Evolutionary conservation across 2,797 vertebrate genomes (phyloP).

Genomic region (Sciurus vulgaris): DNA sequence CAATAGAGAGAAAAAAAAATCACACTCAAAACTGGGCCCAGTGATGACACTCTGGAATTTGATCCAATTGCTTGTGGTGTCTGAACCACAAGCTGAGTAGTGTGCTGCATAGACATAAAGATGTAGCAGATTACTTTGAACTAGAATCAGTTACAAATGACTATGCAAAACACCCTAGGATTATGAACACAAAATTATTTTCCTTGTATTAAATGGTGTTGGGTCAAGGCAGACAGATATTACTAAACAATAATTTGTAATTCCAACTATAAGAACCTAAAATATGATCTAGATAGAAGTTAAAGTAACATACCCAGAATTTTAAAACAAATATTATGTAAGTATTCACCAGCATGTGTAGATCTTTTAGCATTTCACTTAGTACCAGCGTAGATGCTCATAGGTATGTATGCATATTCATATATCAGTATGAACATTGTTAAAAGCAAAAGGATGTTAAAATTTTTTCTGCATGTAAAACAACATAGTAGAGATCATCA

Average conservation of each 20-base stretch:
- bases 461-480: not conserved
- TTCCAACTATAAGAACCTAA: not conserved
- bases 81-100: not conserved
- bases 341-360: not conserved
- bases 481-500: not conserved
- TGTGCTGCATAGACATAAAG: not conserved
- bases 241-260: not conserved
- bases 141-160: not conserved
- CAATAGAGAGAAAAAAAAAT: not conserved
- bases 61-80: not conserved
- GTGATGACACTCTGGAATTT: not conserved
- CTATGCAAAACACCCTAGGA: not conserved
- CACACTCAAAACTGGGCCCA: accelerated
- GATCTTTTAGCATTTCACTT: not conserved
- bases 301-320: not conserved
- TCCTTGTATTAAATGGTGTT: not conserved
- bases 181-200: not conserved
- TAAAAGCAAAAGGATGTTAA: not conserved
- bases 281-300: not conserved
- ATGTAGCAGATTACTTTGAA: not conserved
- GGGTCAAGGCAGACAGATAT: not conserved
- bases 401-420: not conserved
- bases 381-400: not conserved
- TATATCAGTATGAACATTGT: not conserved
- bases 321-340: not conserved